These are phyloP conservation scores for Dendrolimus pini DNA, from an alignment of 2,888 invertebrate species.

Conservation along the genomic window DNA sequence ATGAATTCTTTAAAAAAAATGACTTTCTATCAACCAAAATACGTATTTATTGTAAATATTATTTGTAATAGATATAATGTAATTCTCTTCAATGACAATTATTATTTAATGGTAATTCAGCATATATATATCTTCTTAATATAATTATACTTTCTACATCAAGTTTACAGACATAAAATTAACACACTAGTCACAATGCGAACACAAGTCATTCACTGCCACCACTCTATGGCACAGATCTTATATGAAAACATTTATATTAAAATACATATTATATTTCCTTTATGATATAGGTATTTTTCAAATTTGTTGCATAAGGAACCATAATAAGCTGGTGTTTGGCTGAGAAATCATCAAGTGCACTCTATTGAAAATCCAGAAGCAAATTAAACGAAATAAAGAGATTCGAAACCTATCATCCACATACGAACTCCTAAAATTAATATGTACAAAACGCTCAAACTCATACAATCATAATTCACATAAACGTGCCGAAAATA, in stretches of 20 bases:
- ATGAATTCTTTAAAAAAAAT: too few species aligned
- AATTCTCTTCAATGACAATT: neutral
- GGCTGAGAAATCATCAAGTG: neutral
- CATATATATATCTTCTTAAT: conserved; percentile 31
- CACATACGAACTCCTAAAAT: conserved; percentile 65
- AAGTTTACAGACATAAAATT: conserved; percentile 63
- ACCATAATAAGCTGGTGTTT: neutral
- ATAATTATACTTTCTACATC: conserved; percentile 56
- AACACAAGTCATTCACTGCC: conserved; percentile 63
- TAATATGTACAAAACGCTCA: conserved; percentile 72
- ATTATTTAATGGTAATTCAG: neutral
- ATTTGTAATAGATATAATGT: too few species aligned
- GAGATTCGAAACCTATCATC: conserved; percentile 74
- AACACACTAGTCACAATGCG: conserved; percentile 57
- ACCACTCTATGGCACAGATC: conserved; percentile 73
- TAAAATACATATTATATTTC: conserved; percentile 12
- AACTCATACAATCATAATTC: conserved; percentile 62
- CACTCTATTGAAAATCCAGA: conserved; percentile 26
- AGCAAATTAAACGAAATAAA: conserved; percentile 39
- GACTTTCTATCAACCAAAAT: too few species aligned
- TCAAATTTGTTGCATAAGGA: too few species aligned
- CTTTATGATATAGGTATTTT: conserved; percentile 22
- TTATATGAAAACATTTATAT: conserved; percentile 26
- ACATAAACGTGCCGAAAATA: conserved; percentile 39
- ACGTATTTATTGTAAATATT: too few species aligned